Conservation (phyloP, 2,113 vertebrate genomes). For the Sprattus sprattus region DNA sequence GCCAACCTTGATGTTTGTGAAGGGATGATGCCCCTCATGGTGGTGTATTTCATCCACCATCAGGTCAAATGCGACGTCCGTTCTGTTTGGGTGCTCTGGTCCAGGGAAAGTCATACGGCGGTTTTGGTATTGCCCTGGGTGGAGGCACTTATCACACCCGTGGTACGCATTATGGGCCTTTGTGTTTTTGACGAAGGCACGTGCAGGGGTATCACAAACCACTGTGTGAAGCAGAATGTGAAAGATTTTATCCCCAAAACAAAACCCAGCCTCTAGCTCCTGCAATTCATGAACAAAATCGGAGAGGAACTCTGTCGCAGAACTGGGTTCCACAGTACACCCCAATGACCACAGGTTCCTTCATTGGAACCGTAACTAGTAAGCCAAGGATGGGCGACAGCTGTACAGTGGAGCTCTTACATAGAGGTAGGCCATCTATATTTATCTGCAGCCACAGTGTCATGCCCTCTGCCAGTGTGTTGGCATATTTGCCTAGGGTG, state of each 20-base stretch:
- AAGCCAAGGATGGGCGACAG: too few species aligned
- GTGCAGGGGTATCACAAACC: constrained; percentile 19
- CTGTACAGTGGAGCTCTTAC: too few species aligned
- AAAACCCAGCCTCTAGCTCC: constrained; percentile 24
- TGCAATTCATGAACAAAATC: constrained; percentile 23
- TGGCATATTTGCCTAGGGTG: too few species aligned
- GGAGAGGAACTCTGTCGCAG: constrained; percentile 20
- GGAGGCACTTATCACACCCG: too few species aligned
- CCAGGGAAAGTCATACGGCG: too few species aligned
- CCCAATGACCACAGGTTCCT: too few species aligned
- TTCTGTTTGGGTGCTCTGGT: constrained; percentile 18
- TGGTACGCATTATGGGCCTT: constrained; percentile 9
- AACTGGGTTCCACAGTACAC: too few species aligned
- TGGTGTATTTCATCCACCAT: constrained; percentile 19
- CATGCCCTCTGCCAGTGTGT: too few species aligned
- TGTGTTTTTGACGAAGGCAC: constrained; percentile 7
- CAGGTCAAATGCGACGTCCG: constrained; percentile 12
- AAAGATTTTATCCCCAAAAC: neutral
- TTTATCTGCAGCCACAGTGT: too few species aligned
- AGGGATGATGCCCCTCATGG: constrained; percentile 19
- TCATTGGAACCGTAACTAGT: too few species aligned
- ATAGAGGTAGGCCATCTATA: too few species aligned
- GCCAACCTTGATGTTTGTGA: constrained; percentile 1
- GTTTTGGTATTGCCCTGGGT: too few species aligned
- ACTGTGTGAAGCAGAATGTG: constrained; percentile 12